These are phyloP conservation scores for Minunthozetes semirufus DNA, from an alignment of 2,888 invertebrate species.

Conservation along the genomic window DNA sequence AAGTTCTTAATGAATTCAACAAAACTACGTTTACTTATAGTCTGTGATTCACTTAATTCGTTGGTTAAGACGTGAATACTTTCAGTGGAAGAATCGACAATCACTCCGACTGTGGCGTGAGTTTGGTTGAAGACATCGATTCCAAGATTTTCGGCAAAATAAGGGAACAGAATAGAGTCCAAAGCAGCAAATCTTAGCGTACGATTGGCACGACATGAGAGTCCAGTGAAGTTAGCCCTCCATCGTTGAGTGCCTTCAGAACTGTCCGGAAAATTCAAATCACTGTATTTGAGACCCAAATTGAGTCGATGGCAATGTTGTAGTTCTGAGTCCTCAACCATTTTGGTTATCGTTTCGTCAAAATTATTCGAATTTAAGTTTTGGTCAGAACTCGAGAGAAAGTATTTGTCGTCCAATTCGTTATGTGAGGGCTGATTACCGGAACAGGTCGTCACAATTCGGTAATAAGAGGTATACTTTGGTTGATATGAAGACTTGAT, in stretches of 20 bases:
- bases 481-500: constrained; percentile 36
- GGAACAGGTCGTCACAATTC: constrained; percentile 34
- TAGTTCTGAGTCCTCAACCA: constrained; percentile 41
- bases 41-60: constrained; percentile 29
- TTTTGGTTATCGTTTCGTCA: constrained; percentile 41
- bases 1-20: constrained; percentile 52
- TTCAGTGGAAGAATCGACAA: constrained; percentile 38
- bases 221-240: constrained; percentile 45
- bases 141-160: constrained; percentile 68
- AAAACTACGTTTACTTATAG: constrained; percentile 34
- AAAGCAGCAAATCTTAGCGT: constrained; percentile 62
- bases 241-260: constrained; percentile 35
- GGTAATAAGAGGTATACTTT: constrained; percentile 37
- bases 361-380: background rate
- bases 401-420: constrained; percentile 25
- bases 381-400: background rate
- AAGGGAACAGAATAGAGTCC: constrained; percentile 64
- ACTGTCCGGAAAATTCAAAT: constrained; percentile 41
- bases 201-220: constrained; percentile 54
- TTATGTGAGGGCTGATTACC: constrained; percentile 15
- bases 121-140: constrained; percentile 52
- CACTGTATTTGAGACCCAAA: constrained; percentile 42
- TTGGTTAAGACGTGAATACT: constrained; percentile 36
- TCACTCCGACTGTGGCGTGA: constrained; percentile 42
- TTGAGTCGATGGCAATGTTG: constrained; percentile 40